Percentiles rank a stretch among this genome's conserved stretches.
phyloP scores from a whole-genome alignment of 1,140 invertebrate genomes.

The Anagrus nilaparvatae region DNA sequence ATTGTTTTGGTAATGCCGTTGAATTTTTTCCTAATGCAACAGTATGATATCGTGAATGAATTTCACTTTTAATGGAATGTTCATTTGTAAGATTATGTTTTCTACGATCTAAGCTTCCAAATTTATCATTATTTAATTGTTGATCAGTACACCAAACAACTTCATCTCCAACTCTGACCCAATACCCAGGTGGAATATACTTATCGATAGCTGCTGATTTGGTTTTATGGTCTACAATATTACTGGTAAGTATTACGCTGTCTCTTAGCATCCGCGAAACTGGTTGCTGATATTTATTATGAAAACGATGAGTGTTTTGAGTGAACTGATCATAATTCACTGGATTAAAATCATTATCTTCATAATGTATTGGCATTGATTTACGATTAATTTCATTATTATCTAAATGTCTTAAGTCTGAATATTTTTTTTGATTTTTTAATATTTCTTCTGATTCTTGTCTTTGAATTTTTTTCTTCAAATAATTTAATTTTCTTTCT shows the following conservation, averaged over 20 bases:
- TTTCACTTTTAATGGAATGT: constrained; percentile 26
- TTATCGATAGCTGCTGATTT: constrained; percentile 17
- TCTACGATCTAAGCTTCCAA: constrained; percentile 54
- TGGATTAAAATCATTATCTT: constrained; percentile 24
- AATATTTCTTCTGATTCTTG: constrained; percentile 11
- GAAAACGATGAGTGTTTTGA: constrained; percentile 4
- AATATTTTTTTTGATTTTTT: constrained; percentile 1
- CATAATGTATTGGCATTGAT: constrained; percentile 18
- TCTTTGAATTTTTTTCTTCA: constrained; percentile 20
- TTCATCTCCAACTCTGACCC: constrained; percentile 34
- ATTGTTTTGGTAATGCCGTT: constrained; percentile 12
- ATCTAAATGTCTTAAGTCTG: constrained; percentile 20
- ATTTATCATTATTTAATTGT: constrained; percentile 36
- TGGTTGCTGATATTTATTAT: constrained; percentile 14
- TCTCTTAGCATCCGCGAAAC: constrained; percentile 17
- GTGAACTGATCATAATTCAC: constrained; percentile 18
- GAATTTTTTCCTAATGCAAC: constrained; percentile 26
- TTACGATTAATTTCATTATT: constrained; percentile 24
- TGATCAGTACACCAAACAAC: constrained; percentile 35
- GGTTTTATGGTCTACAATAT: constrained; percentile 17
- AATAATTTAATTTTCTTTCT: constrained; percentile 28
- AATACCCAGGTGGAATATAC: constrained; percentile 28
- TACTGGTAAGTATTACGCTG: constrained; percentile 7
- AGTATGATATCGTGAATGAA: constrained; percentile 27
- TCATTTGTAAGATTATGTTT: constrained; percentile 34